A percentile compares a stretch with the other conserved stretches of the same genome.
phyloP scores from a whole-genome alignment of 37 sponge, comb jelly and placozoan species.

The Axinella damicornis region DNA sequence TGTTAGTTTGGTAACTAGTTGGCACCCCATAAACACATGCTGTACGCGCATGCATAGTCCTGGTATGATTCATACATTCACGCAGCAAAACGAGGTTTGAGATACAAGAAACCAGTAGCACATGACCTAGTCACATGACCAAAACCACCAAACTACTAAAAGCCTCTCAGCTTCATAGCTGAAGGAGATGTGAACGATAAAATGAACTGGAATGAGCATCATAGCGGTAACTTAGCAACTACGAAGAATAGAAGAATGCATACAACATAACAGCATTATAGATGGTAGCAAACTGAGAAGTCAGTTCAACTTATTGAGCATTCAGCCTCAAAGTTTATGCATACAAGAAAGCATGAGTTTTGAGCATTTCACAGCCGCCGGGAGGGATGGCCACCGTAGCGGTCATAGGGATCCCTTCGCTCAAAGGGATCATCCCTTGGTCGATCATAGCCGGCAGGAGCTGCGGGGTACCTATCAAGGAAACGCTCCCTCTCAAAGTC shows the following conservation, averaged over 20 bases:
- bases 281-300: too few species aligned
- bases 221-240: neutral
- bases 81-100: too few species aligned
- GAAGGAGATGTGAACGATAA: neutral
- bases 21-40: too few species aligned
- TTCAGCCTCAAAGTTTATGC: neutral
- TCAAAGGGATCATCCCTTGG: slow-evolving; percentile 37
- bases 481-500: slow-evolving; percentile 6
- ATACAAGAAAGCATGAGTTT: neutral
- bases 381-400: neutral
- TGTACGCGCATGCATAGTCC: too few species aligned
- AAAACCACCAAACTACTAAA: too few species aligned
- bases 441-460: slow-evolving; percentile 7
- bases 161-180: neutral
- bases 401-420: slow-evolving; percentile 8
- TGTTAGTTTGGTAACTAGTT: too few species aligned
- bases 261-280: too few species aligned
- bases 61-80: too few species aligned
- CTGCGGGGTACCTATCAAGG: neutral
- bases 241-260: neutral
- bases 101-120: too few species aligned
- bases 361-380: neutral
- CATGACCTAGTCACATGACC: too few species aligned
- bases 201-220: too few species aligned
- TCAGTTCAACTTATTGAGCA: too few species aligned